These are phyloP conservation scores for Polypedilum vanderplanki DNA, from an alignment of 1,140 invertebrate species.

Conservation along the genomic window DNA sequence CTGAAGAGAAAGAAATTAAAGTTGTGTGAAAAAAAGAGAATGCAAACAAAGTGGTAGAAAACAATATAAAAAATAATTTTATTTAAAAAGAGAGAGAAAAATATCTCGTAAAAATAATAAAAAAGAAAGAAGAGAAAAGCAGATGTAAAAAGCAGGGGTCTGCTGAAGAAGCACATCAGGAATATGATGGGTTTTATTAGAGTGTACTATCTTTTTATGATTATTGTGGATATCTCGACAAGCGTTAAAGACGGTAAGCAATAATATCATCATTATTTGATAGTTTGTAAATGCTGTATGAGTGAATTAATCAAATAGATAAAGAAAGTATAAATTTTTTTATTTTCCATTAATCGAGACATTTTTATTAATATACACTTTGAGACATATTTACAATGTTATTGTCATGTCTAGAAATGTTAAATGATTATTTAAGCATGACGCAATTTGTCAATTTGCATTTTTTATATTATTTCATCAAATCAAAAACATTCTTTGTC, in stretches of 20 bases:
- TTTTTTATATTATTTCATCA: too few relatives aligned
- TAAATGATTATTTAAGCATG: too few relatives aligned
- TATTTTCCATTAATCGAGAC: too few relatives aligned
- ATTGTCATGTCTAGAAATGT: too few relatives aligned
- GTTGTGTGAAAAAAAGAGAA: not conserved
- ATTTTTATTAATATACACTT: too few relatives aligned
- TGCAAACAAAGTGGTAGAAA: not conserved
- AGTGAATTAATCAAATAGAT: not conserved
- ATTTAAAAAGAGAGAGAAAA: not conserved
- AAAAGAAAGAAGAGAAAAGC: not conserved
- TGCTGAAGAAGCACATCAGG: slow-evolving; percentile 1
- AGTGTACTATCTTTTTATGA: slow-evolving; percentile 22
- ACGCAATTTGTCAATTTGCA: too few relatives aligned
- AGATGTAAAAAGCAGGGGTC: not conserved
- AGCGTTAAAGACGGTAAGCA: slow-evolving; percentile 22
- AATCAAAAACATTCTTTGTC: too few relatives aligned
- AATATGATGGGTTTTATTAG: slow-evolving; percentile 27
- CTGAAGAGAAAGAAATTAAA: not conserved
- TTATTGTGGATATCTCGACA: slow-evolving; percentile 26
- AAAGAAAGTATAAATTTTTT: too few relatives aligned
- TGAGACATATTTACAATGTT: too few relatives aligned
- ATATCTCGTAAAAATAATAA: not conserved
- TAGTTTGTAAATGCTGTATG: not conserved
- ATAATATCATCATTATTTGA: slow-evolving; percentile 2
- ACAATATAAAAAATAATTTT: not conserved